These are phyloP conservation scores for Buphagus erythrorhynchus DNA, from an alignment of 2,797 vertebrate genomes.

Conservation along the genomic window DNA sequence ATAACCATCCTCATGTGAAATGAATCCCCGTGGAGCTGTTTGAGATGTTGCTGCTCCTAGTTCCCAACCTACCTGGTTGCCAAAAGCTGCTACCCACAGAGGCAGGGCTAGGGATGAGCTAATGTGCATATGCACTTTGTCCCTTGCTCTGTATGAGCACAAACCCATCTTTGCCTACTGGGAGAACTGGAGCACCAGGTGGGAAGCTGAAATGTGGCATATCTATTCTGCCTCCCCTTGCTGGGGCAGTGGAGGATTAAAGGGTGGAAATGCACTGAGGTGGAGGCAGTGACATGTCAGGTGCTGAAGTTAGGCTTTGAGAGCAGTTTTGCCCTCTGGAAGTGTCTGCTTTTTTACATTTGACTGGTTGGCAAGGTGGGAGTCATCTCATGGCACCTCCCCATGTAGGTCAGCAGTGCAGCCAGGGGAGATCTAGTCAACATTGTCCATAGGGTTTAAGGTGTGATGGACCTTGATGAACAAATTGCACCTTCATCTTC, in stretches of 20 bases:
- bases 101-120: background rate
- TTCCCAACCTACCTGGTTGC: background rate
- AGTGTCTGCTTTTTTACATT: background rate
- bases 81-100: background rate
- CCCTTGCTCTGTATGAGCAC: background rate
- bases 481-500: background rate
- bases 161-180: background rate
- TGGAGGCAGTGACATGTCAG: background rate
- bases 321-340: background rate
- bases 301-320: background rate
- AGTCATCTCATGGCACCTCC: background rate
- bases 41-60: background rate
- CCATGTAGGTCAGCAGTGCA: background rate
- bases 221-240: background rate
- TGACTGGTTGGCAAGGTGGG: background rate
- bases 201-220: background rate
- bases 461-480: background rate
- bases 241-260: background rate
- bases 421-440: background rate
- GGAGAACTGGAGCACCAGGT: background rate
- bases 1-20: slow-evolving; percentile 11
- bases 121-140: background rate
- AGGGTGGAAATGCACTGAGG: background rate
- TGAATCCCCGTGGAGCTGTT: background rate
- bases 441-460: background rate